phyloP scores from a whole-genome alignment of 1,140 invertebrate genomes.

The Drosophila ambigua region DNA sequence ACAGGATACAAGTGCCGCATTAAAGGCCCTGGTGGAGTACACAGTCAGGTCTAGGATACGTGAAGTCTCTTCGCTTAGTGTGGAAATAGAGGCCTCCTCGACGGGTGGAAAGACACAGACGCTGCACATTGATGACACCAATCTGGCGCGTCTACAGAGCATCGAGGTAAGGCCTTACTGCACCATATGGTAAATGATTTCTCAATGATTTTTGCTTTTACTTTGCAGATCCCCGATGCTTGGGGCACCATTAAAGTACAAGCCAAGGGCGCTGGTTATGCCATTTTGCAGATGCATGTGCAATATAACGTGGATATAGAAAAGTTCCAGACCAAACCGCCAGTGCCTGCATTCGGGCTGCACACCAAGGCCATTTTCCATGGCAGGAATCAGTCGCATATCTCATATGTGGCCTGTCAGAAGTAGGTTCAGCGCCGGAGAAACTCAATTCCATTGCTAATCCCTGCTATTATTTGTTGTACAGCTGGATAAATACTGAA shows the following conservation, averaged over 20 bases:
- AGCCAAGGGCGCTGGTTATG: slow-evolving; percentile 95
- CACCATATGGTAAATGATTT: neutral
- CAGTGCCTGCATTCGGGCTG: slow-evolving; percentile 90
- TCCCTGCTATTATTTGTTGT: neutral
- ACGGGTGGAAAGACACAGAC: slow-evolving; percentile 87
- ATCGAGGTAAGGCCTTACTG: slow-evolving; percentile 86
- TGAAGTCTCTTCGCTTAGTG: slow-evolving; percentile 93
- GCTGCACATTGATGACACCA: slow-evolving; percentile 89
- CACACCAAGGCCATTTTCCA: slow-evolving; percentile 89
- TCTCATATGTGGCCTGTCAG: slow-evolving; percentile 92
- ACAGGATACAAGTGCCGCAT: slow-evolving; percentile 92
- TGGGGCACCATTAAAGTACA: slow-evolving; percentile 96
- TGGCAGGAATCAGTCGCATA: slow-evolving; percentile 97
- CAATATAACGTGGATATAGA: slow-evolving; percentile 96
- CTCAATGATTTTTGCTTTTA: slow-evolving; percentile 1
- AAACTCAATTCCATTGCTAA: no score
- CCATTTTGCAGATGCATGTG: slow-evolving; percentile 96
- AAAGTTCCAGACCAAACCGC: slow-evolving; percentile 94
- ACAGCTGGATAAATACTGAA: slow-evolving; percentile 90
- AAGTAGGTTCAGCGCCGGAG: slow-evolving; percentile 85
- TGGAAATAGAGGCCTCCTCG: slow-evolving; percentile 94
- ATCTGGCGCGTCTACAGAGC: slow-evolving; percentile 90
- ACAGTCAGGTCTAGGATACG: slow-evolving; percentile 92
- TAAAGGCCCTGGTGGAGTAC: slow-evolving; percentile 96
- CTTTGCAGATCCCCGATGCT: slow-evolving; percentile 91